These are phyloP conservation scores for Alethe castanea DNA, from an alignment of 2,113 vertebrate genomes.

Conservation along the genomic window DNA sequence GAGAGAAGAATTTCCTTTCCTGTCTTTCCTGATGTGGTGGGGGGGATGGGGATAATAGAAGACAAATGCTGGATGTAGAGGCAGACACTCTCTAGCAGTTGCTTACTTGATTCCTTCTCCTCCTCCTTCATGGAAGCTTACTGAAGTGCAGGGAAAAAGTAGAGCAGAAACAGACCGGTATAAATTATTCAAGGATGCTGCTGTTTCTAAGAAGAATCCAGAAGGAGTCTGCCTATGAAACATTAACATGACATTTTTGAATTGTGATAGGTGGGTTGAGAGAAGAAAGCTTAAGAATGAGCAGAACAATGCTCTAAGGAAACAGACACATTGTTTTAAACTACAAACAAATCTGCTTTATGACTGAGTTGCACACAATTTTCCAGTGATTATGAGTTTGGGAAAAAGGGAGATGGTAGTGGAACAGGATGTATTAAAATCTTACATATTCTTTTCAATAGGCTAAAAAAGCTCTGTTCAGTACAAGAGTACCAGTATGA, in stretches of 20 bases:
- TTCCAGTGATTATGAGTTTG: neutral
- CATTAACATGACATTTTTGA: constrained; percentile 64
- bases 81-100: neutral
- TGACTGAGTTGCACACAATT: neutral
- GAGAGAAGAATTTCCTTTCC: neutral
- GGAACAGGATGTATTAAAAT: constrained; percentile 19
- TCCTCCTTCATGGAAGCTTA: neutral
- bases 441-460: neutral
- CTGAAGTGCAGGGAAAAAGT: constrained; percentile 42
- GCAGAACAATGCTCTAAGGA: neutral
- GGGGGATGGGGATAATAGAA: neutral
- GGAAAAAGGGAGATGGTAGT: neutral
- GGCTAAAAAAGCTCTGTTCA: constrained; percentile 9
- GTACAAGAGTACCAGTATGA: neutral
- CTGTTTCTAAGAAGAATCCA: constrained; percentile 34
- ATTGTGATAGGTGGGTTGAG: constrained; percentile 38
- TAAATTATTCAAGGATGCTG: constrained; percentile 71
- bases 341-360: constrained; percentile 9
- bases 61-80: neutral
- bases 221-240: constrained; percentile 54
- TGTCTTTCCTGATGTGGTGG: neutral
- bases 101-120: neutral
- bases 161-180: constrained; percentile 50
- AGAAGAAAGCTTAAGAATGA: constrained; percentile 28
- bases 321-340: neutral